A percentile compares a stretch with the other conserved stretches of the same genome.
Conservation (phyloP, 2,113 vertebrate genomes). For the Cranoglanis bouderius region DNA sequence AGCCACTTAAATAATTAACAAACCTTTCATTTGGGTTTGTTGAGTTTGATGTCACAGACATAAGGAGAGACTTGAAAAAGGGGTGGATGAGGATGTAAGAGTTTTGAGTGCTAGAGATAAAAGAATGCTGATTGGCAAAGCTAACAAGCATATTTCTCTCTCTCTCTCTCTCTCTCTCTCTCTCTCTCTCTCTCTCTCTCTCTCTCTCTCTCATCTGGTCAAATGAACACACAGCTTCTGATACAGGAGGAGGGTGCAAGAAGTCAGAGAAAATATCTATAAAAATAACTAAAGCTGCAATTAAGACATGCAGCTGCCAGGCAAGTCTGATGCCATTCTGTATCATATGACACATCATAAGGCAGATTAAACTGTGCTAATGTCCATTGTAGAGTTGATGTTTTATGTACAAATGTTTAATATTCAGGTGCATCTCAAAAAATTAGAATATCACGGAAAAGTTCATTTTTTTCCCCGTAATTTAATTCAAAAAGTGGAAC, state of each 20-base stretch:
- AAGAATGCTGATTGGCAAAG: conserved; percentile 18
- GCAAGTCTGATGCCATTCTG: not conserved
- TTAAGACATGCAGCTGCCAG: not conserved
- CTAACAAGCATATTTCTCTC: conserved; percentile 33
- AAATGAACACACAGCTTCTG: not conserved
- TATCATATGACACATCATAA: not conserved
- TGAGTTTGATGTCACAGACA: not conserved
- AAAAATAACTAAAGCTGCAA: not conserved
- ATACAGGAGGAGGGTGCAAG: not conserved
- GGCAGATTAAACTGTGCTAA: not conserved
- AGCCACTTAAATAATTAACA: not conserved
- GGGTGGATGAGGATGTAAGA: not conserved
- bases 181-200: not conserved
- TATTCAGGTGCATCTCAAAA: no score
- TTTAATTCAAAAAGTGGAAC: no score
- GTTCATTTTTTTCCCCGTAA: no score
- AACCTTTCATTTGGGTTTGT: not conserved
- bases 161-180: not conserved
- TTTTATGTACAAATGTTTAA: not conserved
- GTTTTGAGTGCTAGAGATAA: not conserved
- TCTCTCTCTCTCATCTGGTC: no score
- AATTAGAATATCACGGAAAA: no score
- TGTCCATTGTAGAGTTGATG: not conserved
- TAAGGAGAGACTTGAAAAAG: not conserved
- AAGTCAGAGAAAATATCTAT: not conserved